These are phyloP conservation scores for Brenthis hecate DNA, from an alignment of 2,888 invertebrate species.

Conservation along the genomic window DNA sequence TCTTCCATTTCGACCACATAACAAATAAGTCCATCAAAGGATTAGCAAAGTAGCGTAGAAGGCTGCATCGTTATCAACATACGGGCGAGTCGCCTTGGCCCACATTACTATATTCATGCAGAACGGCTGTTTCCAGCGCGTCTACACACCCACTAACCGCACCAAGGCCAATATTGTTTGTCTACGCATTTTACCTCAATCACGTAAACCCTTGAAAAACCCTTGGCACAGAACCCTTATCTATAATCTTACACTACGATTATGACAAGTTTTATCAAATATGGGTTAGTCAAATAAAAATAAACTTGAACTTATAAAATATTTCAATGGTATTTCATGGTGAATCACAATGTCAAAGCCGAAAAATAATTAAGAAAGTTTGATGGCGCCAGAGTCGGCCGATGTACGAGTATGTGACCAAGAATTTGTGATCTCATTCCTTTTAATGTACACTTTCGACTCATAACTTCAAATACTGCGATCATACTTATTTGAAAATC, in stretches of 20 bases:
- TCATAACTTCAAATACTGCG: slow-evolving; percentile 16
- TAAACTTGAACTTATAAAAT: slow-evolving; percentile 30
- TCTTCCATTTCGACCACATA: slow-evolving; percentile 24
- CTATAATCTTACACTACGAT: slow-evolving; percentile 6
- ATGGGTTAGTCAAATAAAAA: slow-evolving; percentile 23
- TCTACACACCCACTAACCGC: slow-evolving; percentile 46
- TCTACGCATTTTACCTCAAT: slow-evolving; percentile 42
- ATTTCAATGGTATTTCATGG: not conserved
- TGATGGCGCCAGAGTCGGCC: slow-evolving; percentile 49
- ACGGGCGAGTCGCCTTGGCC: slow-evolving; percentile 75
- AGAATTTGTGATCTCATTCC: slow-evolving; percentile 31
- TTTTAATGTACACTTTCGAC: slow-evolving; percentile 21
- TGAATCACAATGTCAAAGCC: slow-evolving; percentile 13
- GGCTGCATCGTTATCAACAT: slow-evolving; percentile 70
- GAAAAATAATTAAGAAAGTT: slow-evolving; percentile 56
- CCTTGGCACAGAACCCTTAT: slow-evolving; percentile 31
- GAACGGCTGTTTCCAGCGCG: slow-evolving; percentile 59
- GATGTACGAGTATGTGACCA: slow-evolving; percentile 24
- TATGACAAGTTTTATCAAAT: slow-evolving; percentile 16
- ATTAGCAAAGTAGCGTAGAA: slow-evolving; percentile 45
- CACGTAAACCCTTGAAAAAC: slow-evolving; percentile 38
- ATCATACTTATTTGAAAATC: slow-evolving; percentile 22
- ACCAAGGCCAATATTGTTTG: slow-evolving; percentile 64
- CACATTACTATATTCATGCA: slow-evolving; percentile 49
- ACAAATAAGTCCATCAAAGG: slow-evolving; percentile 17